phyloP scores from a whole-genome alignment of 2,888 invertebrate species.

The Euspilapteryx auroguttella region DNA sequence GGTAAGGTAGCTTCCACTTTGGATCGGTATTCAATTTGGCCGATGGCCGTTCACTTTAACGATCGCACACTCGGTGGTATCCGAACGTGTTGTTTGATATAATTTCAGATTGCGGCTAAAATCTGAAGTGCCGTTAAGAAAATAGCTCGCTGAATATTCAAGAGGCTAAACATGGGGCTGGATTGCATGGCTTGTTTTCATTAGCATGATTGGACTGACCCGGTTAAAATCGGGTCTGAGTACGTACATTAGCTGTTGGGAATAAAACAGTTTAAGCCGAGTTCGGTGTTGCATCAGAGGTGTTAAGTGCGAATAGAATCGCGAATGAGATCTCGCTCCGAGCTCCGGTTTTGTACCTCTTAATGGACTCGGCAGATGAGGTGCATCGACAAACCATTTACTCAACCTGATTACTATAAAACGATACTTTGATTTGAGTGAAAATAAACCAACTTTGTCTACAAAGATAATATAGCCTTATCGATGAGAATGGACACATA shows the following conservation, averaged over 20 bases:
- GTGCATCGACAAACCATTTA: no score
- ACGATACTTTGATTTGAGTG: no score
- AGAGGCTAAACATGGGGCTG: slow-evolving; percentile 25
- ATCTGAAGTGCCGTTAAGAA: slow-evolving; percentile 43
- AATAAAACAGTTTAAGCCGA: neutral
- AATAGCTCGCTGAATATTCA: slow-evolving; percentile 50
- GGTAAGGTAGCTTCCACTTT: no score
- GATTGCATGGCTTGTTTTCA: slow-evolving; percentile 52
- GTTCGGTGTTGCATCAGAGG: no score
- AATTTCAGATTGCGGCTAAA: slow-evolving; percentile 31
- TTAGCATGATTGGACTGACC: slow-evolving; percentile 55
- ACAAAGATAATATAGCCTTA: no score
- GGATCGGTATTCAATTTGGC: slow-evolving; percentile 4
- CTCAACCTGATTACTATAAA: no score
- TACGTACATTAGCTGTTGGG: neutral
- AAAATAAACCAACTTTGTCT: no score
- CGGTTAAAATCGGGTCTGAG: slow-evolving; percentile 21
- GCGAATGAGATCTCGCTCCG: no score
- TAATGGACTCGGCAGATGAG: no score
- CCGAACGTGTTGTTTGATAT: slow-evolving; percentile 18
- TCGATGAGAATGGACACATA: no score
- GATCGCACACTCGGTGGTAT: slow-evolving; percentile 5
- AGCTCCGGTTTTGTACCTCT: no score
- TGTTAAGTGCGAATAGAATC: no score
- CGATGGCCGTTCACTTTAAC: slow-evolving; percentile 16